phyloP scores from a whole-genome alignment of 1,140 invertebrate genomes.

The Anadara kagoshimensis region DNA sequence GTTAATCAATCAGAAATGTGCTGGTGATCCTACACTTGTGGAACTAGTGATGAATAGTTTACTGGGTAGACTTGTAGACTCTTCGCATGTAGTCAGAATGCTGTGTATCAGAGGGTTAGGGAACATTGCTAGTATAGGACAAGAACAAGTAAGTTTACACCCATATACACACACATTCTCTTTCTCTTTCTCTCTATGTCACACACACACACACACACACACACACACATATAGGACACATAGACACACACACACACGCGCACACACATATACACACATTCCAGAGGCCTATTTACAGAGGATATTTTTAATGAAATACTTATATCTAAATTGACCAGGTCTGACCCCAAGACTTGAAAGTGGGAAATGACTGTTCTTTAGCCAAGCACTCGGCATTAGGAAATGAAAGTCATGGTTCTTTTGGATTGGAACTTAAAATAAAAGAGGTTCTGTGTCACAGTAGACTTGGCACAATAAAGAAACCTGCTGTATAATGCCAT shows the following conservation, averaged over 20 bases:
- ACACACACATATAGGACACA: not conserved
- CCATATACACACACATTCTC: not conserved
- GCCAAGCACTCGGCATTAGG: no score
- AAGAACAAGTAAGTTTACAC: slow-evolving; percentile 73
- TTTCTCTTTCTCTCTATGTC: not conserved
- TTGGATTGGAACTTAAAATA: no score
- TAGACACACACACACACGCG: not conserved
- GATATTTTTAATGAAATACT: no score
- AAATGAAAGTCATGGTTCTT: no score
- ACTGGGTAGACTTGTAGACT: slow-evolving; percentile 78
- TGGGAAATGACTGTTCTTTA: no score
- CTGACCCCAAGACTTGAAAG: no score
- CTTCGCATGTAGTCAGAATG: slow-evolving; percentile 77
- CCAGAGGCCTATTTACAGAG: no score
- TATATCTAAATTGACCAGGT: no score
- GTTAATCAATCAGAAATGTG: slow-evolving; percentile 73
- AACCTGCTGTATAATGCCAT: no score
- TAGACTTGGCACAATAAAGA: no score
- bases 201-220: not conserved
- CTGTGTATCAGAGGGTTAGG: slow-evolving; percentile 79
- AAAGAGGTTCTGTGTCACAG: no score
- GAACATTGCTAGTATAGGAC: slow-evolving; percentile 74
- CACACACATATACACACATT: not conserved
- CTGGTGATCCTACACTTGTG: slow-evolving; percentile 74
- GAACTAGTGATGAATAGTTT: slow-evolving; percentile 79